Conservation (phyloP, 2,888 invertebrate species). For the Rutpela maculata region DNA sequence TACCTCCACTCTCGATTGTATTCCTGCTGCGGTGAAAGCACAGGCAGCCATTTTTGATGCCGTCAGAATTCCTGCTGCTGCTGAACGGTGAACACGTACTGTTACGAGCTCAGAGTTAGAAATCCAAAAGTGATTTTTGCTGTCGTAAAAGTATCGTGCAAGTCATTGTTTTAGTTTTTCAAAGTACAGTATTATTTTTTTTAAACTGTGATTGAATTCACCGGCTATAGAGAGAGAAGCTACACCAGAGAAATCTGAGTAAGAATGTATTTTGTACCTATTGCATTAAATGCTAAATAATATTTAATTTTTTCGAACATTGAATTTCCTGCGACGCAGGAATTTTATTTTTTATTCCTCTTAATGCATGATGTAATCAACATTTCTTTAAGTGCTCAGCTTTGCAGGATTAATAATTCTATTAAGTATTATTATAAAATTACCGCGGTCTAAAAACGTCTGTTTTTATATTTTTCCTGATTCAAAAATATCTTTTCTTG, state of each 20-base stretch:
- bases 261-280: not conserved
- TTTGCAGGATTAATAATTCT: too few relatives aligned
- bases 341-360: not conserved
- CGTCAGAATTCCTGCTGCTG: conserved; percentile 11
- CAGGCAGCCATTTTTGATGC: not conserved
- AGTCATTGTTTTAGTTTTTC: conserved; percentile 4
- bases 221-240: not conserved
- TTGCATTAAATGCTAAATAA: not conserved
- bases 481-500: too few relatives aligned
- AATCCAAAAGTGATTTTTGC: conserved; percentile 25
- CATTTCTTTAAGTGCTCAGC: too few relatives aligned
- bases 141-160: conserved; percentile 8
- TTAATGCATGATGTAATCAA: not conserved
- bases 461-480: too few relatives aligned
- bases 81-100: conserved; percentile 6
- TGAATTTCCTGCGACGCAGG: not conserved
- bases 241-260: conserved; percentile 9
- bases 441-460: too few relatives aligned
- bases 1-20: not conserved
- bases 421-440: not conserved
- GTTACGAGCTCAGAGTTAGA: not conserved
- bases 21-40: conserved; percentile 15
- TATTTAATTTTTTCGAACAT: not conserved
- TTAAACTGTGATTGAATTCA: not conserved
- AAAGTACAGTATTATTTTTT: not conserved